Conservation (phyloP, 2,888 invertebrate genomes). For the Pachymerium ferrugineum region DNA sequence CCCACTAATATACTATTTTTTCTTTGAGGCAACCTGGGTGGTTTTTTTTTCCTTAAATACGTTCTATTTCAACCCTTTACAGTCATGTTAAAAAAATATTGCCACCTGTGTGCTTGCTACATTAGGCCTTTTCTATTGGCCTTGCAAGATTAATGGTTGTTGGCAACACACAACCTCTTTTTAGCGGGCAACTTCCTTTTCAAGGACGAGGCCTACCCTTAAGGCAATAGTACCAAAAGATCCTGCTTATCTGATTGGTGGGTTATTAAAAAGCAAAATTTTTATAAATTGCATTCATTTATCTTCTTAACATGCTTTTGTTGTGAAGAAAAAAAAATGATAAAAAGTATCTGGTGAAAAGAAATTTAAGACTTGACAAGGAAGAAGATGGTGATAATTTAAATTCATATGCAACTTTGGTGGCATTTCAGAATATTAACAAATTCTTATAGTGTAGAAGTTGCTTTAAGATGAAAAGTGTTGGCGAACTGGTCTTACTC, state of each 20-base stretch:
- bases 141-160: constrained; percentile 25
- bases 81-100: constrained; percentile 18
- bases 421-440: not conserved
- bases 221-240: constrained; percentile 13
- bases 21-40: constrained; percentile 17
- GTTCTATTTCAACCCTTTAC: constrained; percentile 8
- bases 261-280: not conserved
- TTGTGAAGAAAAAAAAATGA: not conserved
- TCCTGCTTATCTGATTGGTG: constrained; percentile 19
- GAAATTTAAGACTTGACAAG: not conserved
- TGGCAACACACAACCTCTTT: constrained; percentile 20
- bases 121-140: constrained; percentile 4
- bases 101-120: not conserved
- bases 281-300: constrained; percentile 10
- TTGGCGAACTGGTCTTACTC: constrained; percentile 27
- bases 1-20: no score
- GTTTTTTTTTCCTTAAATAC: not conserved
- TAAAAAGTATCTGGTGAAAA: not conserved
- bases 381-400: not conserved
- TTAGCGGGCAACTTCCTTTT: constrained; percentile 22
- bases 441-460: not conserved
- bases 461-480: constrained; percentile 2
- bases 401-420: not conserved
- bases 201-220: constrained; percentile 25
- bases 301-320: constrained; percentile 1